Conservation (phyloP, 2,888 invertebrate species). For the Drosophila setosimentum region DNA sequence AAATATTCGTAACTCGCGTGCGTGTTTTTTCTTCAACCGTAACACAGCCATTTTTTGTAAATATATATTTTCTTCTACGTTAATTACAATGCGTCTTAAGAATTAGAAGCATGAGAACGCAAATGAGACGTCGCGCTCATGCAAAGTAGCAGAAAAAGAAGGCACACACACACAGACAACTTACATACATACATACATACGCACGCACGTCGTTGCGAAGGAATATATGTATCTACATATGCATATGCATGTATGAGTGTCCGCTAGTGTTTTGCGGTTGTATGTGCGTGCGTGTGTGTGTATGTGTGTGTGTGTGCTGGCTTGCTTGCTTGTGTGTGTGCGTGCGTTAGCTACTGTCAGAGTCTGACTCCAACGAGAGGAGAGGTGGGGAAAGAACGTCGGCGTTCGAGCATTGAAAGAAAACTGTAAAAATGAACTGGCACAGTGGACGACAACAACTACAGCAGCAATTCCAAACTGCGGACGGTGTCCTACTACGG, state of each 20-base stretch:
- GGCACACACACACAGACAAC: constrained; percentile 66
- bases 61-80: constrained; percentile 16
- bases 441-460: constrained; percentile 51
- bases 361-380: constrained; percentile 46
- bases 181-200: constrained; percentile 57
- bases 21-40: constrained; percentile 39
- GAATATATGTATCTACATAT: constrained; percentile 73
- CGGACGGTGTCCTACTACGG: constrained; percentile 56
- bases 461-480: constrained; percentile 51
- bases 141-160: constrained; percentile 69
- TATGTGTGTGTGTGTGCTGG: constrained; percentile 10
- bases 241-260: constrained; percentile 54
- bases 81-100: constrained; percentile 32
- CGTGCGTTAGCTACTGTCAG: constrained; percentile 63
- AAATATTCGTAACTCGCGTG: constrained; percentile 57
- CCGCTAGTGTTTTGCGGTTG: constrained; percentile 61
- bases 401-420: constrained; percentile 62
- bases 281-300: constrained; percentile 18
- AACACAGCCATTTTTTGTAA: constrained; percentile 26
- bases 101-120: constrained; percentile 27
- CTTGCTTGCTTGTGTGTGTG: constrained; percentile 29
- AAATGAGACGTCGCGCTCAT: constrained; percentile 58
- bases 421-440: constrained; percentile 70
- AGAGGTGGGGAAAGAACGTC: constrained; percentile 49
- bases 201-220: constrained; percentile 69